Percentiles rank a stretch among this genome's conserved stretches.
Conservation (phyloP, 2,888 invertebrate species). For the Gastracanthus pulcherrimus region DNA sequence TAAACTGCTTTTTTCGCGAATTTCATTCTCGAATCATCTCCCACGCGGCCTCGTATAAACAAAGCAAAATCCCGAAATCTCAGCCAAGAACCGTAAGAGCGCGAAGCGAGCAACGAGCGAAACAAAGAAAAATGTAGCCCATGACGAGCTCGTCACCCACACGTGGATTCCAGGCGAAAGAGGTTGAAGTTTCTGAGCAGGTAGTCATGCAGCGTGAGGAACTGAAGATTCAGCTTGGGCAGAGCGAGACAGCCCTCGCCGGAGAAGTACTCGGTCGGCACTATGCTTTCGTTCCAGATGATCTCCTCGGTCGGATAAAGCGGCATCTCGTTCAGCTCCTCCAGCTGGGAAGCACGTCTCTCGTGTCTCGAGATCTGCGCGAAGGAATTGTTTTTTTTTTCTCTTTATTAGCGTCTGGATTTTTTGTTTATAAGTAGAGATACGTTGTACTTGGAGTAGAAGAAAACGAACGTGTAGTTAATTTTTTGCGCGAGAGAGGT, state of each 20-base stretch:
- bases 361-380: conserved; percentile 90
- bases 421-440: too few species aligned
- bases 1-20: too few species aligned
- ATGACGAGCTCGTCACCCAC: conserved; percentile 80
- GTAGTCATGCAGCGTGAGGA: conserved; percentile 98
- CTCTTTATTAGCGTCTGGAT: neutral
- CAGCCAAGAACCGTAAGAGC: too few species aligned
- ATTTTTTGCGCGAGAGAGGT: too few species aligned
- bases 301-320: conserved; percentile 98
- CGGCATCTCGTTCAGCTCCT: conserved; percentile 98
- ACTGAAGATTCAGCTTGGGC: conserved; percentile 98
- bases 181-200: conserved; percentile 97
- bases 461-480: too few species aligned
- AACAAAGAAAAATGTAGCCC: neutral
- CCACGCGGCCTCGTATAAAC: too few species aligned
- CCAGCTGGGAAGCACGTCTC: conserved; percentile 92
- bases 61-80: too few species aligned
- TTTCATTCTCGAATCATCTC: too few species aligned
- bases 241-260: conserved; percentile 97
- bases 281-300: conserved; percentile 99
- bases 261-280: conserved; percentile 97
- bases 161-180: conserved; percentile 98
- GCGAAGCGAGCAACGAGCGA: too few species aligned
- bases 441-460: too few species aligned
- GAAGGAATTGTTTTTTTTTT: neutral